phyloP scores from a whole-genome alignment of 1,140 invertebrate genomes.

The Melanaphis sacchari region DNA sequence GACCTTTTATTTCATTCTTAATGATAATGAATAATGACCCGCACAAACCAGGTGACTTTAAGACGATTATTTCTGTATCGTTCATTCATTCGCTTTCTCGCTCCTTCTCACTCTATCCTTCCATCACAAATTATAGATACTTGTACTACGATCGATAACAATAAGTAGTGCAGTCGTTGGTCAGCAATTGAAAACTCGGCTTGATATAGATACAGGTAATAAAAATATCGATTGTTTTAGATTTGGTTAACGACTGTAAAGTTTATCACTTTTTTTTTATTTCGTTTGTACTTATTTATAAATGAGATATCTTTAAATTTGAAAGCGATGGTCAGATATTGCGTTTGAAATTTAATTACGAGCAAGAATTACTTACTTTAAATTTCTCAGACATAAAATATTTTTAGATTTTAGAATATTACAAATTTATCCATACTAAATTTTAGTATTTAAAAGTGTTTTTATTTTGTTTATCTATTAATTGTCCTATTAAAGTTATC shows the following conservation, averaged over 20 bases:
- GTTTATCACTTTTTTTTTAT: neutral
- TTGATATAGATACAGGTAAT: neutral
- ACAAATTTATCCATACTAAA: neutral
- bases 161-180: neutral
- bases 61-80: neutral
- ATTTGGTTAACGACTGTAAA: too few relatives aligned
- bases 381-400: neutral
- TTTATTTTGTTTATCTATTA: neutral
- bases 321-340: neutral
- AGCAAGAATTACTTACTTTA: neutral
- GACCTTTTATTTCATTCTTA: conserved; percentile 33
- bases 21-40: conserved; percentile 34
- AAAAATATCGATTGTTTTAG: neutral
- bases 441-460: neutral
- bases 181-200: neutral
- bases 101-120: neutral
- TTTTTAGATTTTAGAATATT: neutral
- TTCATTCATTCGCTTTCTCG: neutral
- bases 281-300: neutral
- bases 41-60: neutral
- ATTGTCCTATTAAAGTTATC: neutral
- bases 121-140: neutral
- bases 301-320: neutral
- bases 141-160: neutral
- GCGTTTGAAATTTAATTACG: neutral